Percentiles rank a stretch among this genome's conserved stretches.
These are phyloP conservation scores for Trachelus troglodyta DNA, from an alignment of 2,888 invertebrate genomes.

Conservation along the genomic window DNA sequence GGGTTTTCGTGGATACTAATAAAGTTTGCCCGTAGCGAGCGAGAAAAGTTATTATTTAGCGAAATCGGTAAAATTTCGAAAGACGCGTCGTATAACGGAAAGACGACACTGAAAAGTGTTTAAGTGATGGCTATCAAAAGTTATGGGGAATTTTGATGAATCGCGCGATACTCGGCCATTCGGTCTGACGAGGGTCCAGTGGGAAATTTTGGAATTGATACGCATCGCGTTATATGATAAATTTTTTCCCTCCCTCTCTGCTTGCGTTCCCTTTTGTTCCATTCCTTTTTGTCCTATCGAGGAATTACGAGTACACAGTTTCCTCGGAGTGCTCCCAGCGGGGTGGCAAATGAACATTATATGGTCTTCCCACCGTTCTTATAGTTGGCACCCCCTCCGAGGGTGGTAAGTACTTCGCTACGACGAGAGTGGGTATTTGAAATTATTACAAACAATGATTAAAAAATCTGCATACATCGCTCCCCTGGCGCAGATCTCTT, in stretches of 20 bases:
- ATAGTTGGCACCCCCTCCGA: neutral
- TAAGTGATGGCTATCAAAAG: too few relatives aligned
- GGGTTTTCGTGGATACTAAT: conserved; percentile 25
- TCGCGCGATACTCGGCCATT: too few relatives aligned
- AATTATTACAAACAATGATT: conserved; percentile 31
- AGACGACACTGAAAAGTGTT: too few relatives aligned
- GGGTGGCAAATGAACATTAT: conserved; percentile 18
- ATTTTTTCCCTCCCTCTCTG: conserved; percentile 7
- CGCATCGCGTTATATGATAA: conserved; percentile 28
- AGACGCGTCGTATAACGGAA: too few relatives aligned
- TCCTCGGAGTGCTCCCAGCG: conserved; percentile 16
- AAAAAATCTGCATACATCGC: conserved; percentile 37
- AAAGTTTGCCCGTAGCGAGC: conserved; percentile 36
- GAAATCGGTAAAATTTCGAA: conserved; percentile 13
- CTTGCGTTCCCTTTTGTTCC: neutral
- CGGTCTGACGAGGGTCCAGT: too few relatives aligned
- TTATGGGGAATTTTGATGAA: too few relatives aligned
- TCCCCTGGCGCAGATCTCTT: conserved; percentile 19
- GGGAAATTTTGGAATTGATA: too few relatives aligned
- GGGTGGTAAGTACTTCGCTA: too few relatives aligned
- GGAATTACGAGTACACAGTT: too few relatives aligned
- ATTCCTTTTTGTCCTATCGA: neutral
- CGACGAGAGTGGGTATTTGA: conserved; percentile 3
- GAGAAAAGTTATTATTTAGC: conserved; percentile 41
- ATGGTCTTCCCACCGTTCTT: conserved; percentile 4